A percentile compares a stretch with the other conserved stretches of the same genome.
Evolutionary conservation across 2,113 vertebrate genomes (phyloP).

Genomic region (Gavialis gangeticus): DNA sequence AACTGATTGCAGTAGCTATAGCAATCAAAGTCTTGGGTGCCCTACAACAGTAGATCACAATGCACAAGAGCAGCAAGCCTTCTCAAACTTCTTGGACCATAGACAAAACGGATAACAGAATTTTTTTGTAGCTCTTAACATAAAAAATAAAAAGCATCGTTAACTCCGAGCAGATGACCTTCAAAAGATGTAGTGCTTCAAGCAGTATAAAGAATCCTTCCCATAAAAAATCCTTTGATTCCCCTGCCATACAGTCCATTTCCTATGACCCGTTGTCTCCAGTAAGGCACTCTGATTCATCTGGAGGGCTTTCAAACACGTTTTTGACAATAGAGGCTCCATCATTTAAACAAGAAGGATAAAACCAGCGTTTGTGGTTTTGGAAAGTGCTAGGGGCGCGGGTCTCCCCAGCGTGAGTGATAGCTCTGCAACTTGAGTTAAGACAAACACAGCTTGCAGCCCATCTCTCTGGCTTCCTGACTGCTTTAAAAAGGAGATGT

Average conservation of each 20-base stretch:
- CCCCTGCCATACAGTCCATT: not conserved
- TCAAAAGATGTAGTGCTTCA: not conserved
- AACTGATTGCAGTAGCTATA: not conserved
- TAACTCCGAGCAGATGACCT: not conserved
- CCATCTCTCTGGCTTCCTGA: not conserved
- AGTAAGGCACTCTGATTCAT: not conserved
- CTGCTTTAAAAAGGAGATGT: conserved; percentile 41
- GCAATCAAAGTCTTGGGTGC: not conserved
- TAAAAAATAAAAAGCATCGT: not conserved
- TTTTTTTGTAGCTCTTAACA: not conserved
- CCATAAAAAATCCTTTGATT: not conserved
- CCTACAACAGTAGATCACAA: not conserved
- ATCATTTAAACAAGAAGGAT: not conserved
- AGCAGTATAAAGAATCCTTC: not conserved
- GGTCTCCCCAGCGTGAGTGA: conserved; percentile 30
- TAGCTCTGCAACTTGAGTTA: conserved; percentile 38
- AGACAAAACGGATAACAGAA: not conserved
- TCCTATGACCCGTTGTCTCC: not conserved
- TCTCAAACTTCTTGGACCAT: not conserved
- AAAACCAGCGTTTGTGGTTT: conserved; percentile 23
- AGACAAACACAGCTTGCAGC: conserved; percentile 17
- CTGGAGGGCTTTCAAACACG: not conserved
- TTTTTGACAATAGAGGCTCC: conserved; percentile 20
- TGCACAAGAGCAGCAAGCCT: not conserved
- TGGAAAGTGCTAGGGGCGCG: not conserved